Conservation (phyloP, 2,113 vertebrate species). For the Ptilonorhynchus violaceus region DNA sequence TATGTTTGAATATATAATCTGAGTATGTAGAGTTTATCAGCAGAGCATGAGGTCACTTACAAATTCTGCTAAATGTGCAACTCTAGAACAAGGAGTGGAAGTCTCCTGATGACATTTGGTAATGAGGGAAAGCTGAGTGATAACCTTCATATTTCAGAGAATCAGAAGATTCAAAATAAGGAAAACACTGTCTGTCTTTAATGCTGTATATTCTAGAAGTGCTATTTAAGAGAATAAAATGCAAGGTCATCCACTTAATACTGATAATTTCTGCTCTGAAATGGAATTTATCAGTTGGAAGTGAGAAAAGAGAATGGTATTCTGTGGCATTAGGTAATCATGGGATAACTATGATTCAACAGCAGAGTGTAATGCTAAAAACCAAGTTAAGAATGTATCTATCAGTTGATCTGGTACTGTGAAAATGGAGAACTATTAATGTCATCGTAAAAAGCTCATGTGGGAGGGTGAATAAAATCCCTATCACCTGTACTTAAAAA, state of each 20-base stretch:
- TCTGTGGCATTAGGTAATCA: not conserved
- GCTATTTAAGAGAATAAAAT: not conserved
- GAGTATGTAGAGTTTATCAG: not conserved
- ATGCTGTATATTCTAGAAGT: not conserved
- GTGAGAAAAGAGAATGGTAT: not conserved
- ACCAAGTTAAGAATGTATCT: not conserved
- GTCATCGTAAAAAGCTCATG: not conserved
- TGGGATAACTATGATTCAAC: not conserved
- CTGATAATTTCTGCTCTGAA: not conserved
- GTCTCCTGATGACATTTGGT: not conserved
- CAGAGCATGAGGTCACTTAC: not conserved
- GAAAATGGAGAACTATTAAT: not conserved
- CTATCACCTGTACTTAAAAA: not conserved
- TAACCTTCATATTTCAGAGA: not conserved
- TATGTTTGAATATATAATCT: not conserved
- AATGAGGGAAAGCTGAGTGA: not conserved
- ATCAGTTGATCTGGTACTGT: not conserved
- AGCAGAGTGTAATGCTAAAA: not conserved
- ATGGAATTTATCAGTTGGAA: not conserved
- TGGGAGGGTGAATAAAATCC: not conserved
- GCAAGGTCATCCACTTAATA: not conserved
- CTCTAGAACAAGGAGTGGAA: not conserved
- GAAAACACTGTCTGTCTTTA: not conserved
- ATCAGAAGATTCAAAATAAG: not conserved
- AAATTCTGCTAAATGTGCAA: not conserved